Evolutionary conservation across 1,140 invertebrate genomes (phyloP), one percentile per base, ranked within the genome.

Genomic region (Drosophila kurseongensis): DNA sequence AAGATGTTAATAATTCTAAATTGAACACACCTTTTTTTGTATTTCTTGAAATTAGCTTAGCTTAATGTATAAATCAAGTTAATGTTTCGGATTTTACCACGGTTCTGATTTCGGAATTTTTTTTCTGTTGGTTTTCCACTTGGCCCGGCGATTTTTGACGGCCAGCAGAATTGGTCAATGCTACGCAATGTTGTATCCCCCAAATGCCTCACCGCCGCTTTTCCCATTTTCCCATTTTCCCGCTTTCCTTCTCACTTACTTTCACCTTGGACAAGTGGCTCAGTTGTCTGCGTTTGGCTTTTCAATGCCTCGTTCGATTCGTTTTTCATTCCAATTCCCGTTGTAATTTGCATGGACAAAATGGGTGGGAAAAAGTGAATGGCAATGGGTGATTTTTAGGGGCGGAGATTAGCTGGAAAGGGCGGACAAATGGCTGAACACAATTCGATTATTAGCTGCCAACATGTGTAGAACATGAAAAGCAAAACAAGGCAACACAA

Each of bases 361-460:
- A 13, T 23, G 57, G 54, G 38, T 36, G 38, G 45, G 18, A 40
- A 55, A 59, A 47, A 32, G 23, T 16, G 42, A 2, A 32, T 10
- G 14, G 8, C 4, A 1, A 1, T 44, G 47, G 60, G 65, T 8
- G 52, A 14, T 27, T 58, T 63, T n/a, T 13, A 0, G 13, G 63
- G 36, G 38, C 13, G 7, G 63, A 41, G 40, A 72, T 72, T 50
- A 45, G 32, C 36, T 40, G 27, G n/a, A n/a, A 32, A 36, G 45
- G 29, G 23, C 54, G 51, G 52, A 56, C 51, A 71, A 63, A 40
- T 54, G 45, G 60, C 51, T 56, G 14, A 58, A 48, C 61, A 76
- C 62, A 76, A 78, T 78, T 82, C 75, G 83, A 88, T 86, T 86
- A 86, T 86, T 78, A 86, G 74, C 75, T 62, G 35, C 47, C 52